Conservation (phyloP, 2,113 vertebrate genomes). For the Alexandromys fortis region DNA sequence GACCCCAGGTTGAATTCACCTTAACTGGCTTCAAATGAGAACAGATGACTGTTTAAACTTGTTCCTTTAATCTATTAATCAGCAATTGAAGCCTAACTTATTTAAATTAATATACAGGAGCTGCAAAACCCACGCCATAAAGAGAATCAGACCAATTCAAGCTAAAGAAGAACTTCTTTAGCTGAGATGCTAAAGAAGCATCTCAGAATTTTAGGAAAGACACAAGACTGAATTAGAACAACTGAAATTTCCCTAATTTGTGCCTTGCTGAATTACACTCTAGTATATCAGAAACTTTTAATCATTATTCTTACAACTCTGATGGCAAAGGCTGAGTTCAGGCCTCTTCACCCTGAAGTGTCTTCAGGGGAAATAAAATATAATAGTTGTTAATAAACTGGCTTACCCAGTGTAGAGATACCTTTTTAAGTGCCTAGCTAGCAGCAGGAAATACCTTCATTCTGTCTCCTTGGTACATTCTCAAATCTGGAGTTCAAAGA, state of each 20-base stretch:
- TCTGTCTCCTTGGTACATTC: slow-evolving; percentile 51
- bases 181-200: too few relatives aligned
- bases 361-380: slow-evolving; percentile 42
- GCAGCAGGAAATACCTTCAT: slow-evolving; percentile 5
- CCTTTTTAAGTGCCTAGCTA: slow-evolving; percentile 69
- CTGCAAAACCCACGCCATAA: neutral
- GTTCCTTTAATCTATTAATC: slow-evolving; percentile 16
- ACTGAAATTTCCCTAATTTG: slow-evolving; percentile 15
- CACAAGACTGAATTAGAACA: slow-evolving; percentile 38
- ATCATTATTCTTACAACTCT: slow-evolving; percentile 1
- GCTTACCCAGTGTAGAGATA: slow-evolving; percentile 32
- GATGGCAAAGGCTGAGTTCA: neutral
- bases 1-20: neutral
- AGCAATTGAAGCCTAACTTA: slow-evolving; percentile 30
- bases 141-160: slow-evolving; percentile 16
- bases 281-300: neutral
- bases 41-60: neutral
- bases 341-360: slow-evolving; percentile 8
- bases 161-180: too few relatives aligned
- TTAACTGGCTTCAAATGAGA: slow-evolving; percentile 14
- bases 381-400: neutral
- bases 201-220: slow-evolving; percentile 41
- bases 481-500: neutral
- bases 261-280: neutral
- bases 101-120: neutral